phyloP scores from a whole-genome alignment of 1,140 invertebrate species.

The Dufourea novaeangliae region DNA sequence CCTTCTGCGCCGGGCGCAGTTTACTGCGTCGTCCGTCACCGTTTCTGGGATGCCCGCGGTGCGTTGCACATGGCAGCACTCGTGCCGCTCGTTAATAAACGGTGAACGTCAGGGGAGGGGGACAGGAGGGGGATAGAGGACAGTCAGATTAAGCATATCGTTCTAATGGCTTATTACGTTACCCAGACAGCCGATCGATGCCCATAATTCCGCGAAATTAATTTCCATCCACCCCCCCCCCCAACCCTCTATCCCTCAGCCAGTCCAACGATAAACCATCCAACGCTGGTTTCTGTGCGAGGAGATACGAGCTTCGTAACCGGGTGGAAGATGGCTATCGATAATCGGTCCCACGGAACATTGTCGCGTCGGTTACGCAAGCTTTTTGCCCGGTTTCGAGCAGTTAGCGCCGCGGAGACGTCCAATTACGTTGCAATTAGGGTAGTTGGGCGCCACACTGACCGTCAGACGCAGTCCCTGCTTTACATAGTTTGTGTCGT shows the following conservation, averaged over 20 bases:
- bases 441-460: background rate
- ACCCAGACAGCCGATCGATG: slow-evolving; percentile 41
- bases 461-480: background rate
- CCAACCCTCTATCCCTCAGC: background rate
- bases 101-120: background rate
- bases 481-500: background rate
- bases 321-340: slow-evolving; percentile 27
- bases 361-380: slow-evolving; percentile 26
- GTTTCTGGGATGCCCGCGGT: background rate
- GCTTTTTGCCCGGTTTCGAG: slow-evolving; percentile 6
- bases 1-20: background rate
- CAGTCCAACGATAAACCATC: slow-evolving; percentile 44
- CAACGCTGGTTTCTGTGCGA: background rate
- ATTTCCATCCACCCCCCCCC: slow-evolving; percentile 35
- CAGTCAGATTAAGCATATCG: slow-evolving; percentile 65
- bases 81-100: slow-evolving; percentile 50
- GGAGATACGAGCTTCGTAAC: slow-evolving; percentile 26
- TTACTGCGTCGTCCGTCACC: background rate
- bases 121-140: background rate
- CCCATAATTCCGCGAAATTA: slow-evolving; percentile 57
- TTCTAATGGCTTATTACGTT: slow-evolving; percentile 66
- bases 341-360: background rate
- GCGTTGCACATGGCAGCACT: slow-evolving; percentile 22
- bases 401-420: background rate
- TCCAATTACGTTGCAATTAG: slow-evolving; percentile 31